phyloP scores from a whole-genome alignment of 1,140 invertebrate species.

The Temnothorax curvispinosus region DNA sequence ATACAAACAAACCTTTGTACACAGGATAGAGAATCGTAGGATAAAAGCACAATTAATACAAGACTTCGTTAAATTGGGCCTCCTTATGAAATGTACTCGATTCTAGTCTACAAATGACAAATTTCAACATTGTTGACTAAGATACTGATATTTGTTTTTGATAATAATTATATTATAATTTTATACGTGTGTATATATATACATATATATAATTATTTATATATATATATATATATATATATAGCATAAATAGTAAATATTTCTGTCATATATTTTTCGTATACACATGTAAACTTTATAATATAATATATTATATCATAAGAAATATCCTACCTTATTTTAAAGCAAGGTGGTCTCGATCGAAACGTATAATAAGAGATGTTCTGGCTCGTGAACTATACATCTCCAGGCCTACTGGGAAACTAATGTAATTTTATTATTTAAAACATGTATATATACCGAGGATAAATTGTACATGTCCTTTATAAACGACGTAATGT shows the following conservation, averaged over 20 bases:
- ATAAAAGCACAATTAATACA: slow-evolving; percentile 73
- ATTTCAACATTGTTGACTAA: slow-evolving; percentile 29
- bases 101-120: slow-evolving; percentile 72
- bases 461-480: slow-evolving; percentile 6
- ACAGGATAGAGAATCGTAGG: slow-evolving; percentile 53
- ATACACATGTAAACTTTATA: too few relatives aligned
- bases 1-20: slow-evolving; percentile 55
- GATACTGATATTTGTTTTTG: slow-evolving; percentile 61
- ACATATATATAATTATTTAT: slow-evolving; percentile 40
- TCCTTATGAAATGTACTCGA: slow-evolving; percentile 64
- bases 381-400: slow-evolving; percentile 43
- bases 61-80: slow-evolving; percentile 58
- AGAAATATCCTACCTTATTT: neutral
- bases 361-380: slow-evolving; percentile 29
- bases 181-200: slow-evolving; percentile 12
- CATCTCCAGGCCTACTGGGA: slow-evolving; percentile 31
- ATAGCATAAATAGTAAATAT: neutral
- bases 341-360: slow-evolving; percentile 4
- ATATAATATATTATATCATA: too few relatives aligned
- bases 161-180: slow-evolving; percentile 8
- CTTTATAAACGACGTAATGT: slow-evolving; percentile 17
- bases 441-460: neutral
- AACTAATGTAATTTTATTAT: slow-evolving; percentile 20
- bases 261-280: too few relatives aligned
- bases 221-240: neutral